Evolutionary conservation across 2,113 vertebrate genomes (phyloP).

Genomic region (Leptobrachium ailaonicum): DNA sequence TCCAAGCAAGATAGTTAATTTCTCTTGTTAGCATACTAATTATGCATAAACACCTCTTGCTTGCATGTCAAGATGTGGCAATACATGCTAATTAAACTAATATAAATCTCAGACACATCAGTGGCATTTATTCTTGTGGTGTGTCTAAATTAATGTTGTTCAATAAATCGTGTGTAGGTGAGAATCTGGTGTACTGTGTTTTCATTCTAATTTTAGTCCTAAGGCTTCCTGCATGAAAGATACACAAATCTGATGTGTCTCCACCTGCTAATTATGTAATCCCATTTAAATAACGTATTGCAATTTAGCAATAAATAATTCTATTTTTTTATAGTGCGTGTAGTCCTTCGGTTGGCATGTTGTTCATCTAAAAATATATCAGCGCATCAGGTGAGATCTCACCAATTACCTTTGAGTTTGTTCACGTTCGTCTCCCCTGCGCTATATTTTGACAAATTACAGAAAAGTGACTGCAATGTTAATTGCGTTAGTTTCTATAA

Average conservation of each 20-base stretch:
- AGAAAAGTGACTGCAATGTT: constrained; percentile 66
- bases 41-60: constrained; percentile 60
- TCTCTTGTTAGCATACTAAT: constrained; percentile 53
- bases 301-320: constrained; percentile 23
- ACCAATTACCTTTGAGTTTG: constrained; percentile 69
- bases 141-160: constrained; percentile 45
- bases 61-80: constrained; percentile 54
- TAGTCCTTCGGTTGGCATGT: constrained; percentile 31
- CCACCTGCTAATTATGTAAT: constrained; percentile 44
- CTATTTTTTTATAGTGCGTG: not conserved
- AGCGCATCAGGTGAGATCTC: constrained; percentile 63
- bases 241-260: not conserved
- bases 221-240: constrained; percentile 19
- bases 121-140: constrained; percentile 11
- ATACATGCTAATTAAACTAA: constrained; percentile 51
- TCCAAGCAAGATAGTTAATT: constrained; percentile 23
- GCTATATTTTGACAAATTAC: constrained; percentile 69
- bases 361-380: constrained; percentile 54
- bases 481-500: constrained; percentile 67
- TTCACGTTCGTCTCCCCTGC: constrained; percentile 52
- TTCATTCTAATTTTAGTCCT: constrained; percentile 28
- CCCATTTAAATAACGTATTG: constrained; percentile 39
- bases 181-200: constrained; percentile 32
- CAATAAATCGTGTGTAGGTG: constrained; percentile 46
- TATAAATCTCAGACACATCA: constrained; percentile 43